Percentiles rank a stretch among this genome's conserved stretches.
Evolutionary conservation across 2,888 invertebrate species (phyloP).

Genomic region (Amphiduros pacificus): DNA sequence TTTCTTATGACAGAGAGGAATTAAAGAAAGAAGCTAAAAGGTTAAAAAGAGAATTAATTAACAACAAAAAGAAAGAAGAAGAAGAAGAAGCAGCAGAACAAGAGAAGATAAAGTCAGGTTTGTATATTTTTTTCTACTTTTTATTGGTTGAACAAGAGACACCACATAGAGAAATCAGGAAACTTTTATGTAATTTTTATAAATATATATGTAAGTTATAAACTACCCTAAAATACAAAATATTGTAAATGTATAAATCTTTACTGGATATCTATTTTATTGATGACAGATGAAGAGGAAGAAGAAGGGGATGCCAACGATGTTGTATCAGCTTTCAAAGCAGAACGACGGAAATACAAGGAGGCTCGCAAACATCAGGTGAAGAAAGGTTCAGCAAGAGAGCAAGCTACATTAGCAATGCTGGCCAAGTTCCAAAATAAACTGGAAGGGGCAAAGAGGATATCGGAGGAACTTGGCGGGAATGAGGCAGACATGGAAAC

Average conservation of each 20-base stretch:
- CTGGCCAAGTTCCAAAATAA: slow-evolving; percentile 83
- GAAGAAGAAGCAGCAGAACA: slow-evolving; percentile 21
- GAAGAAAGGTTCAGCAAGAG: slow-evolving; percentile 45
- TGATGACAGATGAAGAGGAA: neutral
- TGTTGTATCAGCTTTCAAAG: slow-evolving; percentile 43
- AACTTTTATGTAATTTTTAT: no score
- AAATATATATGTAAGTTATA: no score
- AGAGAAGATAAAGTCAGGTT: neutral
- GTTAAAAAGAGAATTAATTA: slow-evolving; percentile 32
- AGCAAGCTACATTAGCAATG: slow-evolving; percentile 72
- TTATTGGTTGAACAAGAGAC: no score
- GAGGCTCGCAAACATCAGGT: slow-evolving; percentile 39
- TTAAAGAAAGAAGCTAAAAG: slow-evolving; percentile 33
- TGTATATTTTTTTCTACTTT: neutral
- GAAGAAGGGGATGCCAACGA: slow-evolving; percentile 23
- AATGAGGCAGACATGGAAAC: slow-evolving; percentile 49
- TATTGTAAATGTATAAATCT: no score
- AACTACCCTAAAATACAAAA: no score
- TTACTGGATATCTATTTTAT: neutral
- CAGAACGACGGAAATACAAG: slow-evolving; percentile 48
- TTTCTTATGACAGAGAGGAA: slow-evolving; percentile 30
- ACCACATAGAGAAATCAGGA: no score
- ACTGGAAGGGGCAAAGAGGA: slow-evolving; percentile 68
- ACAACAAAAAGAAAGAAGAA: slow-evolving; percentile 1
- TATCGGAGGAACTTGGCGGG: slow-evolving; percentile 63